Base-by-base conservation (phyloP, 2,888 invertebrate species). In the Ashinkailepas kermadecensis region DNA sequence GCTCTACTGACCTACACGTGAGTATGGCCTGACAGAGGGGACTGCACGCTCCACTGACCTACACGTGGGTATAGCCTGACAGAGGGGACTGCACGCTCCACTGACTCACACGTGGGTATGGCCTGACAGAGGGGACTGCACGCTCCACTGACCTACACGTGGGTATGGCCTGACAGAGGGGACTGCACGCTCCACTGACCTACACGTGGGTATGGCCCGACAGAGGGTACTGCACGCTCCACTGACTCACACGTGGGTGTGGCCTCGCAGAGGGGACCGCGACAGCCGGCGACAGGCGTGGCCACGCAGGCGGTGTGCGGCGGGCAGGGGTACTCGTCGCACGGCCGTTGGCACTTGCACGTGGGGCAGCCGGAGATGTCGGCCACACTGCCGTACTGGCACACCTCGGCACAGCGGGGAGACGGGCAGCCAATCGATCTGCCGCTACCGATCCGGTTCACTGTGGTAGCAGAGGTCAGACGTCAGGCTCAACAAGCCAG, bases 341-440 rank as follows among this genome's bases (percentile, higher is more conserved):
- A 95, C 0, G 95, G 94, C 86, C 95, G 92, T 81, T 94, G 93
- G 86, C 95, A 95, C 87, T 94, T 94, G 86, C 95, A 95, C 0
- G 93, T 94, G 0, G 93, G 92, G 85, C 95, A 95, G 0, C 94
- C 94, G 81, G 91, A 90, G 12, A 89, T 87, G 83, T 91, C 90
- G 56, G 91, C 90, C 88, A 92, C 93, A 87, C 94, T 95, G 0
- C 95, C 95, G 85, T 94, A 95, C 86, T 95, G 94, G 85, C 95
- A 95, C 79, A 94, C 91, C 7, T 93, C 93, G 0, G 94, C 93
- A 86, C 95, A 95, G 80, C 94, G 81, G n/a, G 81, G 59, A 9
- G 81, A 78, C 0, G 81, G 56, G 56, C 79, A 79, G 58, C 58
- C 23, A 58, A 79, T 25, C 8, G 79, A 79, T 1, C 79, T 58